Evolutionary conservation across 2,113 vertebrate species (phyloP).

Genomic region (Paradoxurus hermaphroditus): DNA sequence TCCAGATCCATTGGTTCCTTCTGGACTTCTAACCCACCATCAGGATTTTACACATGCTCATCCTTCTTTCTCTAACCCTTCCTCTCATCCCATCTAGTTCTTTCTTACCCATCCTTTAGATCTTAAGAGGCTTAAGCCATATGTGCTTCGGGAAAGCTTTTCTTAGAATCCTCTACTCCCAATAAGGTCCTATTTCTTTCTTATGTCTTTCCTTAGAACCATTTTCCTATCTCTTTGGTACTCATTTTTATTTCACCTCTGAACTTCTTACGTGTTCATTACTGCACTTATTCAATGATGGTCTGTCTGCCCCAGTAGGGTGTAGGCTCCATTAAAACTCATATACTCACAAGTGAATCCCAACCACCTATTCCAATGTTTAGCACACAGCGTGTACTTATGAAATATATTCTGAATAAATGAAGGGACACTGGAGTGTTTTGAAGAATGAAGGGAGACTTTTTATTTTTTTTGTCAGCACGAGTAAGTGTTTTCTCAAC

Average conservation of each 20-base stretch:
- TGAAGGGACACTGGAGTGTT: not conserved
- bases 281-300: not conserved
- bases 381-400: not conserved
- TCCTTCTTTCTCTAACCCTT: not conserved
- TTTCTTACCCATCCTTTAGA: not conserved
- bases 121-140: not conserved
- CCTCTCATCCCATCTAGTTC: not conserved
- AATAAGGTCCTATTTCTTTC: not conserved
- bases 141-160: not conserved
- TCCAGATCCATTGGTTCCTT: not conserved
- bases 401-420: not conserved
- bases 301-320: not conserved
- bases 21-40: not conserved
- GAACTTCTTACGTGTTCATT: not conserved
- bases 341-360: not conserved
- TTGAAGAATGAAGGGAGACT: not conserved
- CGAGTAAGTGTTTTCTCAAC: not conserved
- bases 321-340: not conserved
- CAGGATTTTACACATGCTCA: not conserved
- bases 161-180: not conserved
- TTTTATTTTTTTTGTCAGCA: not conserved
- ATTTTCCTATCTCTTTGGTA: not conserved
- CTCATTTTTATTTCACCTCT: not conserved
- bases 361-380: not conserved
- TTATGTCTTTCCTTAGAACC: not conserved